A percentile compares a stretch with the other conserved stretches of the same genome.
phyloP scores from a whole-genome alignment of 2,888 invertebrate species.

The Drosophila emarginata region DNA sequence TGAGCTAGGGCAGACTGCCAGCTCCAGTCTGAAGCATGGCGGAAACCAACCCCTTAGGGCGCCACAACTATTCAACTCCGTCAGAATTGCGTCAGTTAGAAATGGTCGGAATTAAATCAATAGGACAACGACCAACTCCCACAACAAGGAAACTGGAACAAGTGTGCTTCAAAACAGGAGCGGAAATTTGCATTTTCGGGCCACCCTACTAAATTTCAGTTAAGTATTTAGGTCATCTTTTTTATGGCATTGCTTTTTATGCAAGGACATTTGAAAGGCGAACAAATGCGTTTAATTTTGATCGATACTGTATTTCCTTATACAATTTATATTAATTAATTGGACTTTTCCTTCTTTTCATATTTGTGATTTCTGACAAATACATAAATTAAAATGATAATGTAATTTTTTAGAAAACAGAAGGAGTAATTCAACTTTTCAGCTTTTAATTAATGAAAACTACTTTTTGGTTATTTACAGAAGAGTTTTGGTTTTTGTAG shows the following conservation, averaged over 20 bases:
- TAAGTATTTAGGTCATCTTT: conserved; percentile 56
- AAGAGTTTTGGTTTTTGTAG: too few relatives aligned
- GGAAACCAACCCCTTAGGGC: conserved; percentile 70
- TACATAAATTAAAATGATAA: background rate
- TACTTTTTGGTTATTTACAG: background rate
- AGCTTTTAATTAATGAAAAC: background rate
- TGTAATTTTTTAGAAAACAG: background rate
- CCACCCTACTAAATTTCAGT: conserved; percentile 31
- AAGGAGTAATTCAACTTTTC: background rate
- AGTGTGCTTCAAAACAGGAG: conserved; percentile 24
- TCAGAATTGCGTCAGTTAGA: conserved; percentile 65
- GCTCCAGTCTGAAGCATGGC: conserved; percentile 34
- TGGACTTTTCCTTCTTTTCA: conserved; percentile 27
- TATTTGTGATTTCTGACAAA: background rate
- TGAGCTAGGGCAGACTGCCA: conserved; percentile 27
- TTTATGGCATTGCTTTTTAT: conserved; percentile 24
- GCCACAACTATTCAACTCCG: conserved; percentile 64
- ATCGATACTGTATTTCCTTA: conserved; percentile 31
- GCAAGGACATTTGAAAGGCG: conserved; percentile 73
- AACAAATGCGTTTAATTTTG: conserved; percentile 55
- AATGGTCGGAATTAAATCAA: conserved; percentile 69
- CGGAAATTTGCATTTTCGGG: conserved; percentile 63
- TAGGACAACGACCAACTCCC: conserved; percentile 70
- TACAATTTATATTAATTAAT: conserved; percentile 67
- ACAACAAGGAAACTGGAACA: conserved; percentile 56